Conservation (phyloP, 2,888 invertebrate genomes). For the Venusia cambrica region DNA sequence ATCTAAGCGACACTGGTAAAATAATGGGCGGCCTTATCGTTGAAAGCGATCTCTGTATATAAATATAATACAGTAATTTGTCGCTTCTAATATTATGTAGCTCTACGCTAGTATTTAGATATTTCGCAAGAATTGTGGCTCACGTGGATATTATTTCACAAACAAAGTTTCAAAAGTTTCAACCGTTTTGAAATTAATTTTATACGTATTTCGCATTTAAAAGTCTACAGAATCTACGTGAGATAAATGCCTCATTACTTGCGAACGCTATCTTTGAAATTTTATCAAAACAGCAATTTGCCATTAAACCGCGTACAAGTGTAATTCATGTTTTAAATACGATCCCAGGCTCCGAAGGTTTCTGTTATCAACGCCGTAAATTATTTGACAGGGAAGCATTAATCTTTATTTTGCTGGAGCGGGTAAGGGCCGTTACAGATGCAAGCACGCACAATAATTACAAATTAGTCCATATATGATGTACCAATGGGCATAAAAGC, state of each 20-base stretch:
- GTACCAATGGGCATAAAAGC: too few relatives aligned
- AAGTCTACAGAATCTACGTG: constrained; percentile 37
- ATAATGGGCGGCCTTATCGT: too few relatives aligned
- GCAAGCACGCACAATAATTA: neutral
- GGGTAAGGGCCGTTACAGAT: constrained; percentile 28
- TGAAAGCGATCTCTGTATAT: too few relatives aligned
- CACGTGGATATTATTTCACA: constrained; percentile 59
- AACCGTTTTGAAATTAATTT: constrained; percentile 63
- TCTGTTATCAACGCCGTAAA: constrained; percentile 64
- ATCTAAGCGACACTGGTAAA: too few relatives aligned
- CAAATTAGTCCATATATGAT: neutral
- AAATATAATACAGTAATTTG: too few relatives aligned
- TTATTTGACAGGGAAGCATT: constrained; percentile 71
- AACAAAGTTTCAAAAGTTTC: constrained; percentile 58
- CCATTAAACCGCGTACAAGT: constrained; percentile 23
- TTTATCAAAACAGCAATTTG: constrained; percentile 25
- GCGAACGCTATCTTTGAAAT: constrained; percentile 14
- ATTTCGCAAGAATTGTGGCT: constrained; percentile 60
- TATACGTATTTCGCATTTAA: constrained; percentile 35
- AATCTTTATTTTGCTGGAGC: constrained; percentile 69
- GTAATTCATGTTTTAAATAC: constrained; percentile 17
- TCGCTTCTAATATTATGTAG: neutral
- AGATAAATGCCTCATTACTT: constrained; percentile 1
- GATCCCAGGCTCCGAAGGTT: constrained; percentile 16
- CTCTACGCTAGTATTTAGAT: constrained; percentile 1